phyloP scores from a whole-genome alignment of 2,888 invertebrate species.

The Philonicus albiceps region DNA sequence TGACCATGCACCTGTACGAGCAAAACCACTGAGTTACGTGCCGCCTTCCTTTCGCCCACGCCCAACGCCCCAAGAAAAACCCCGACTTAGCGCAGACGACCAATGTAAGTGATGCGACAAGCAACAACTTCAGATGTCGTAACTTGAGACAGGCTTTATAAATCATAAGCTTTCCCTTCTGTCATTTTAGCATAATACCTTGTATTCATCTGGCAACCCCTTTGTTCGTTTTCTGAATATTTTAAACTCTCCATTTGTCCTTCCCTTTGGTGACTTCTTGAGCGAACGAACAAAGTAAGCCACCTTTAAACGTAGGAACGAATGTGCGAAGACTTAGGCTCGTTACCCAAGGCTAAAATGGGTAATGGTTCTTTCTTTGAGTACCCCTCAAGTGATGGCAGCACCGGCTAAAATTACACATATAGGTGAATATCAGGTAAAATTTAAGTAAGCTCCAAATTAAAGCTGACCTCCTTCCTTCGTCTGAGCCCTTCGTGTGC shows the following conservation, averaged over 20 bases:
- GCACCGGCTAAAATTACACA: not conserved
- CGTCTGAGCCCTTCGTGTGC: not conserved
- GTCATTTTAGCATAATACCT: constrained; percentile 44
- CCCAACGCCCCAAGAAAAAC: not conserved
- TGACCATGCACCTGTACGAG: not conserved
- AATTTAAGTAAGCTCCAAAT: not conserved
- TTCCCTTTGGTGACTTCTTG: not conserved
- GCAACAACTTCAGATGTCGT: constrained; percentile 41
- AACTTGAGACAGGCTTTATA: constrained; percentile 42
- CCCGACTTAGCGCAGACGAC: not conserved
- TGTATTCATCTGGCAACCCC: constrained; percentile 34
- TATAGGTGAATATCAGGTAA: not conserved
- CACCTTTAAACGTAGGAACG: not conserved
- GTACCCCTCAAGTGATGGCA: not conserved
- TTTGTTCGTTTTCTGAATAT: constrained; percentile 43
- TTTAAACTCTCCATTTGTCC: constrained; percentile 30
- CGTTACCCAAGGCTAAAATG: constrained; percentile 39
- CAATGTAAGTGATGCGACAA: constrained; percentile 38
- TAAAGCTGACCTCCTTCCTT: constrained; percentile 23
- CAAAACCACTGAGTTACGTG: not conserved
- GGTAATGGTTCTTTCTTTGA: constrained; percentile 2
- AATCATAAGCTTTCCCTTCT: constrained; percentile 46
- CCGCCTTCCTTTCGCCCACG: not conserved
- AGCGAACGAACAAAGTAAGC: not conserved
- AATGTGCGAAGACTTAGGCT: constrained; percentile 24